These are phyloP conservation scores for Rhyacophila brunnea DNA, from an alignment of 1,140 invertebrate species.

Conservation along the genomic window DNA sequence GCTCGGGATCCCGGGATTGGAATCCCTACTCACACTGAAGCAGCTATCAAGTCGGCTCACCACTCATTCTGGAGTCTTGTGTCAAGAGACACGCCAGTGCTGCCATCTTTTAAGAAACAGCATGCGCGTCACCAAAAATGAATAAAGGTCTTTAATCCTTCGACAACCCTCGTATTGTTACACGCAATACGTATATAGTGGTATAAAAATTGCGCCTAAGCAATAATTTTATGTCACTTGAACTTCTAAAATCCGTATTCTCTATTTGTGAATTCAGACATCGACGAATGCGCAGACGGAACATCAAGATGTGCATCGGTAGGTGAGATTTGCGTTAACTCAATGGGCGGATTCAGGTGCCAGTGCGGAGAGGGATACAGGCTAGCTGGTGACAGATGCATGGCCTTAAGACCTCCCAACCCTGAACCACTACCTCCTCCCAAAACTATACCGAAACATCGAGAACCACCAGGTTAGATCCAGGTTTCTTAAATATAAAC, in stretches of 20 bases:
- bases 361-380: conserved; percentile 71
- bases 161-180: too few relatives aligned
- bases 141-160: too few relatives aligned
- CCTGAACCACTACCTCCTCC: neutral
- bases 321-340: conserved; percentile 64
- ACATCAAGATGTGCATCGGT: conserved; percentile 61
- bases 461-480: conserved; percentile 4
- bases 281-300: conserved; percentile 72
- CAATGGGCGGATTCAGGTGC: conserved; percentile 67
- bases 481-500: neutral
- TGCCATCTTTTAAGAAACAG: too few relatives aligned
- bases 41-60: too few relatives aligned
- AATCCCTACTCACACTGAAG: too few relatives aligned
- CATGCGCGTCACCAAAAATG: too few relatives aligned
- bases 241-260: neutral
- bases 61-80: too few relatives aligned
- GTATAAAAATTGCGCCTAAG: too few relatives aligned
- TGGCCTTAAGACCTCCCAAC: conserved; percentile 2
- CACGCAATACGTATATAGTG: too few relatives aligned
- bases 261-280: conserved; percentile 59
- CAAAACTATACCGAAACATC: neutral
- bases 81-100: too few relatives aligned
- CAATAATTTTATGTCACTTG: too few relatives aligned
- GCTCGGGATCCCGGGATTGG: too few relatives aligned
- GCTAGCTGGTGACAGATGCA: conserved; percentile 48